These are phyloP conservation scores for Hippasteria phrygiana DNA, from an alignment of 53 echinoderm and acorn worm genomes.

Conservation along the genomic window DNA sequence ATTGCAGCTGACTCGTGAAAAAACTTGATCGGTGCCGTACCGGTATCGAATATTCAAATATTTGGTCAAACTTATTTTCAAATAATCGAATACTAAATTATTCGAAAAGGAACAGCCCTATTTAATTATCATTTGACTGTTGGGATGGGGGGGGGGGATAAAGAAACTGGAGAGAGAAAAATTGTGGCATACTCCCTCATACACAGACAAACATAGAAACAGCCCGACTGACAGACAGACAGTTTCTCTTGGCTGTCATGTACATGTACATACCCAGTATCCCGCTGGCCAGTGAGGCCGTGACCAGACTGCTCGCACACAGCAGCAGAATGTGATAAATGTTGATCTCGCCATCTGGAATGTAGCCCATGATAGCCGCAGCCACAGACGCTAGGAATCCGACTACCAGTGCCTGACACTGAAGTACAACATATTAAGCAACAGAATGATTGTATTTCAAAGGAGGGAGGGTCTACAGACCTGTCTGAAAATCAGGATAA, in stretches of 20 bases:
- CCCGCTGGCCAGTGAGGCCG: conserved; percentile 94
- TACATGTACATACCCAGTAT: conserved; percentile 67
- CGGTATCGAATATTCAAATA: no score
- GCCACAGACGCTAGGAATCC: conserved; percentile 93
- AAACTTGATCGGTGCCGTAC: no score
- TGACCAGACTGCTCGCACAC: conserved; percentile 98
- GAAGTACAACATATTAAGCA: background rate
- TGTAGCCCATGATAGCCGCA: conserved; percentile 94
- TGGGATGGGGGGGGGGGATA: no score
- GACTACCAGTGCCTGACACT: conserved; percentile 96
- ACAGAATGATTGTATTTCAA: background rate
- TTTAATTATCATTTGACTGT: no score
- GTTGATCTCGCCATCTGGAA: conserved; percentile 95
- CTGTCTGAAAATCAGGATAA: no score
- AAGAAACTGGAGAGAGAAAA: no score
- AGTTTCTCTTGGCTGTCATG: background rate
- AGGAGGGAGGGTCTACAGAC: no score
- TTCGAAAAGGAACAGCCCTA: no score
- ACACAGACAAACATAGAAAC: background rate
- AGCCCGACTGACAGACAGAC: background rate
- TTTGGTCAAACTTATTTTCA: no score
- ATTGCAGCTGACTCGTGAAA: no score
- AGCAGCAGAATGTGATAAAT: conserved; percentile 89
- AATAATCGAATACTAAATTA: no score
- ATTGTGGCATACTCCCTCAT: no score